Conservation (phyloP, 2,113 vertebrate genomes). For the Eptesicus fuscus region DNA sequence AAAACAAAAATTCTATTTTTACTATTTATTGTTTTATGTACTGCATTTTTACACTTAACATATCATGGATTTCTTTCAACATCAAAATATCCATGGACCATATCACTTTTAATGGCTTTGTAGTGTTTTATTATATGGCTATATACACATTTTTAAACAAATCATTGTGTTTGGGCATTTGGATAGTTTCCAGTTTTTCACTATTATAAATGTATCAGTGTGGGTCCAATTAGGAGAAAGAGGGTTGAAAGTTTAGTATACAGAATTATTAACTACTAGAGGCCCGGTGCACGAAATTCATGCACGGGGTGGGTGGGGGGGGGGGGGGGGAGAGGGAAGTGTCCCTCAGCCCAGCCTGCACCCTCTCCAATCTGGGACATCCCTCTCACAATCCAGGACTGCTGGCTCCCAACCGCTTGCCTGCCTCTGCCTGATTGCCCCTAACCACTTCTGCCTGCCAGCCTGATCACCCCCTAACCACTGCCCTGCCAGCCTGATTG, state of each 20-base stretch:
- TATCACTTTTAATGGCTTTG: background rate
- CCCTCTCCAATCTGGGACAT: too few relatives aligned
- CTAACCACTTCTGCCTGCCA: too few relatives aligned
- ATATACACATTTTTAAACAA: background rate
- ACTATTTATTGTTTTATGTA: background rate
- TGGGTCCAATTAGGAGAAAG: background rate
- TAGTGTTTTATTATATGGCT: background rate
- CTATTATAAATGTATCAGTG: background rate
- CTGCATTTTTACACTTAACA: background rate
- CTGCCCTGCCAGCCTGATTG: too few relatives aligned
- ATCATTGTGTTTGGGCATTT: background rate
- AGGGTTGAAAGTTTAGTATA: background rate
- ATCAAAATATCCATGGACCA: background rate
- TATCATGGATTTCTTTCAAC: background rate
- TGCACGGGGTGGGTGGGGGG: too few relatives aligned
- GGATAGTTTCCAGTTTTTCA: background rate
- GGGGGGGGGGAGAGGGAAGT: too few relatives aligned
- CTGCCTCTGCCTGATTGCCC: too few relatives aligned
- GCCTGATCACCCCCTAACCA: too few relatives aligned
- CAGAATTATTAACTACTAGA: background rate
- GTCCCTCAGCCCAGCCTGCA: too few relatives aligned
- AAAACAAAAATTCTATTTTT: constrained; percentile 18
- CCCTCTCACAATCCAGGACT: too few relatives aligned
- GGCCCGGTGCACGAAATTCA: too few relatives aligned
- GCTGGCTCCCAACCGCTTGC: too few relatives aligned